Conservation (phyloP, 2,113 vertebrate genomes). For the Acrocephalus kingi region DNA sequence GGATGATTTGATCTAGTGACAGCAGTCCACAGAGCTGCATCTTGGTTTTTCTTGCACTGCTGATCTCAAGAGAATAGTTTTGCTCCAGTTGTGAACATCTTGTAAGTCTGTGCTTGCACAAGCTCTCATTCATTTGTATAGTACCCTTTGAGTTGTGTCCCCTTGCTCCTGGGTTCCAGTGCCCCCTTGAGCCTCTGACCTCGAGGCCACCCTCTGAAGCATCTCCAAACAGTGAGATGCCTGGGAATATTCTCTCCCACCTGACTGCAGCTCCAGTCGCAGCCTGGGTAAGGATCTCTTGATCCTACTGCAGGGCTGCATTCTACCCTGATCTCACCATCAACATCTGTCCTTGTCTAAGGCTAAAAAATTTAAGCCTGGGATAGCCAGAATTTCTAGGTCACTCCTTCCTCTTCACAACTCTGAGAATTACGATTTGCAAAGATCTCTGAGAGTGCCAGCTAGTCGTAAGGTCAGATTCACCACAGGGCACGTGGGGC, state of each 20-base stretch:
- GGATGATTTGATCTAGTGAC: background rate
- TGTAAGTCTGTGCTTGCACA: background rate
- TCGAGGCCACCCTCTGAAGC: background rate
- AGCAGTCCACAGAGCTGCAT: background rate
- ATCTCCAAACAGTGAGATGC: background rate
- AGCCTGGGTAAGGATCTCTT: background rate
- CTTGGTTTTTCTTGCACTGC: background rate
- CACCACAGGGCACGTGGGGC: fast-evolving
- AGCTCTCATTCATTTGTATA: background rate
- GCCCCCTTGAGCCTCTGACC: background rate
- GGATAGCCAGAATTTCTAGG: background rate
- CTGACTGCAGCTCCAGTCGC: background rate
- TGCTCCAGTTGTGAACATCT: background rate
- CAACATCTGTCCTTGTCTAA: background rate
- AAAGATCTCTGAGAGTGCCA: background rate
- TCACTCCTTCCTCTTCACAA: background rate
- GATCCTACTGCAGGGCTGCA: background rate
- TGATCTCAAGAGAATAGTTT: background rate
- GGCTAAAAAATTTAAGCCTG: background rate
- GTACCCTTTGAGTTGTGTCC: background rate
- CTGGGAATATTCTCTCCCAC: background rate
- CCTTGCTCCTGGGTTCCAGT: background rate
- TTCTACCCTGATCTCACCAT: background rate
- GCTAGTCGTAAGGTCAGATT: background rate
- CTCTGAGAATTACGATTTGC: background rate